phyloP scores from a whole-genome alignment of 2,113 vertebrate species.

The Hemibagrus wyckioides region DNA sequence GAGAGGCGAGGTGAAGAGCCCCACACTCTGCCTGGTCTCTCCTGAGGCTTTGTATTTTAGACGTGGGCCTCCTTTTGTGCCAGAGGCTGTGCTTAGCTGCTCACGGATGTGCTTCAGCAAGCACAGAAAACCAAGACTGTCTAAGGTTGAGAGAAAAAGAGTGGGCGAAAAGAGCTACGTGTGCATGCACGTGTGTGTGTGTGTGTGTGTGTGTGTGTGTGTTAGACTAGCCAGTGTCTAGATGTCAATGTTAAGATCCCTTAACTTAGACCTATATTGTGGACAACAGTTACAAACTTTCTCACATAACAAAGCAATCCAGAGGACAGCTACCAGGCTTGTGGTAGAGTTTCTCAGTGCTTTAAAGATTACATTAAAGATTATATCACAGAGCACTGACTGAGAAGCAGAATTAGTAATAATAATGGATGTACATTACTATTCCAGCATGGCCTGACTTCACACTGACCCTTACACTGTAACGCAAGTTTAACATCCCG shows the following conservation, averaged over 20 bases:
- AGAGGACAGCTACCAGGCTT: background rate
- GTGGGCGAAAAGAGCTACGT: background rate
- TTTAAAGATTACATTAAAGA: too few species aligned
- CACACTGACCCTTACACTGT: background rate
- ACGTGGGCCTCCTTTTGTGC: conserved; percentile 66
- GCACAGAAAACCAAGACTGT: conserved; percentile 67
- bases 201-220: background rate
- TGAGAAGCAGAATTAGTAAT: background rate
- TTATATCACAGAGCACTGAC: background rate
- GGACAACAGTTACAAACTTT: background rate
- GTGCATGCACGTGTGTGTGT: background rate
- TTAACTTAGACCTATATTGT: background rate
- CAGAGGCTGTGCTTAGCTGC: conserved; percentile 56
- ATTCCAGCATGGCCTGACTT: background rate
- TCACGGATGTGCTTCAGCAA: conserved; percentile 70
- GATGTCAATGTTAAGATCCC: background rate
- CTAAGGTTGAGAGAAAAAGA: conserved; percentile 60
- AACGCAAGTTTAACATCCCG: background rate
- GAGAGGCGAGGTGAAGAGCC: background rate
- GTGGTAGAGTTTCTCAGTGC: background rate
- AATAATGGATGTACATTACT: background rate
- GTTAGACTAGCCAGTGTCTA: background rate
- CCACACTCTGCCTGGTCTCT: conserved; percentile 30
- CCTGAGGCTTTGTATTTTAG: conserved; percentile 54
- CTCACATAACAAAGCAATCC: background rate